Evolutionary conservation across 2,888 invertebrate species (phyloP), one percentile per base, ranked within the genome.

Genomic region (Drosophila percnosoma): DNA sequence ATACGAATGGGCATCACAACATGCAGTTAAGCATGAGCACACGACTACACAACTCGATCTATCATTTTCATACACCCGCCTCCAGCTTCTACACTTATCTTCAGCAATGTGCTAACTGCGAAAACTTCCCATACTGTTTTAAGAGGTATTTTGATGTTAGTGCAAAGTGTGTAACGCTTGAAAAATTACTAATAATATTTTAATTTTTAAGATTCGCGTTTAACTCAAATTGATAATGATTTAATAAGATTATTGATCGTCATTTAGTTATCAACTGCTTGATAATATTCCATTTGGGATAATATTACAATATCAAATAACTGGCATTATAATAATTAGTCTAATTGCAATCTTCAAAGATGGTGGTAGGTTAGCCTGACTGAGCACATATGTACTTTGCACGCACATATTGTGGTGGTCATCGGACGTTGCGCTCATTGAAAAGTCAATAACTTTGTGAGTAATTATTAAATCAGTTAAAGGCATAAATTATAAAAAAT

Each of bases 1-100:
- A 61, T 70, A 79, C 67, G 67, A 80, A 79, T 77, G 75, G 70
- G 61, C 66, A 67, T 21, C 57, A 66, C 18, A 52, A 66, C 61
- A 62, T 54, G 53, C 77, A 61, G 49, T 62, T 60, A 57, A 62
- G 67, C 68, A 69, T 24, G 60, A 67, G 57, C 49, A 60, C 63
- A 66, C 54, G 49, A 63, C 51, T 75, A 61, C 51, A 67, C 51
- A 75, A 78, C 70, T 75, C 80, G 75, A 78, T 78, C 58, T 67
- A 79, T 78, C 75, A 78, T 80, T 67, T 75, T 58, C 8, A 45
- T 36, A 29, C 55, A 34, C 15, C 31, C 58, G 29, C 63, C 58
- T 38, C n/a, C 38, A 58, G 42, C 48, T 53, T 53, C 13, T 38
- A 27, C 24, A 29, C 7, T 51, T 70, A 36, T 53, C 57, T 58